Conservation (phyloP, 2,888 invertebrate genomes). For the Melanchra persicariae region DNA sequence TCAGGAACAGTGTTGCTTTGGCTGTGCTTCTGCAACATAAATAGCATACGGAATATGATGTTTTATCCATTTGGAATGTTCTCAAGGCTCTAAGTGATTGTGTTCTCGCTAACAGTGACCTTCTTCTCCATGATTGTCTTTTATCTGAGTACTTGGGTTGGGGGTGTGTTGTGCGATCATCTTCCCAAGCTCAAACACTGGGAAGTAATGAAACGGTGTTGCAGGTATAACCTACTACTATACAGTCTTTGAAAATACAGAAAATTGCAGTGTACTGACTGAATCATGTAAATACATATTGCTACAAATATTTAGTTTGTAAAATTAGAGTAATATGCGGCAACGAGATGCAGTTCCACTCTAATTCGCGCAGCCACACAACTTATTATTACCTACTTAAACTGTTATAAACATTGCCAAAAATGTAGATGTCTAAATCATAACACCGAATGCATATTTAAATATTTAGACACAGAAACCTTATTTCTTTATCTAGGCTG, state of each 20-base stretch:
- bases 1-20: constrained; percentile 92
- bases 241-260: no score
- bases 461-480: constrained; percentile 24
- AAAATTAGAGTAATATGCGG: not conserved
- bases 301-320: no score
- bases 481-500: constrained; percentile 27
- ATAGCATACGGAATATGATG: not conserved
- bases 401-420: not conserved
- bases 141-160: no score
- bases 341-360: constrained; percentile 30
- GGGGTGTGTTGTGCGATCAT: no score
- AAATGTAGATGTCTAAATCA: not conserved
- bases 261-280: no score
- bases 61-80: not conserved
- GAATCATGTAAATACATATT: no score
- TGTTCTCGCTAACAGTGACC: no score
- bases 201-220: no score
- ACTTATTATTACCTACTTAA: constrained; percentile 2
- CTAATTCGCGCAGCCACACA: constrained; percentile 9
- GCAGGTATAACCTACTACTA: no score
- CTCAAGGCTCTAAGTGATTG: not conserved
- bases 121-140: no score
- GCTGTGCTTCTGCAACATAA: constrained; percentile 89
- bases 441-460: constrained; percentile 14
- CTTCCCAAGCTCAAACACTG: no score